These are phyloP conservation scores for Meriones unguiculatus DNA, from an alignment of 2,113 vertebrate genomes.

Conservation along the genomic window DNA sequence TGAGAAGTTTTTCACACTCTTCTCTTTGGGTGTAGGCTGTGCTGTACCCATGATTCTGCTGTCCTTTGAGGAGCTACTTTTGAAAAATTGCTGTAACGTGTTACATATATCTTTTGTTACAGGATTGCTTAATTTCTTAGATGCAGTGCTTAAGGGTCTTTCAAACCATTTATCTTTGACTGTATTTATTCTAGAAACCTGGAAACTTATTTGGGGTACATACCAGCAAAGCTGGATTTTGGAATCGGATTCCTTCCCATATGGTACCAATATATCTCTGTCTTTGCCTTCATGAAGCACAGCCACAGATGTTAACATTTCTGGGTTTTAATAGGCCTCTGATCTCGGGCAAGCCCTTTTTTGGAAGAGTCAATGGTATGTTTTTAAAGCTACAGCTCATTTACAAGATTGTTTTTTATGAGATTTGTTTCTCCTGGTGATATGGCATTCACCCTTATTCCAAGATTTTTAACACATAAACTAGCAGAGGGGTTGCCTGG, in stretches of 20 bases:
- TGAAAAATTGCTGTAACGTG: constrained; percentile 32
- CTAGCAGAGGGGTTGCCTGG: constrained; percentile 47
- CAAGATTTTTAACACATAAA: constrained; percentile 72
- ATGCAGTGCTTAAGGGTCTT: constrained; percentile 22
- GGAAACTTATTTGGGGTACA: constrained; percentile 83
- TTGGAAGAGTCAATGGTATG: constrained; percentile 78
- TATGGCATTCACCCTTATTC: constrained; percentile 75
- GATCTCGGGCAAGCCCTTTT: constrained; percentile 80
- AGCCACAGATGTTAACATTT: constrained; percentile 88
- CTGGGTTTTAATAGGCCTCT: constrained; percentile 84
- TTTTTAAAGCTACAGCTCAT: constrained; percentile 84
- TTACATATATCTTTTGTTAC: constrained; percentile 69
- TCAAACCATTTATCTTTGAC: constrained; percentile 76
- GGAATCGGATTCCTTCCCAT: constrained; percentile 83
- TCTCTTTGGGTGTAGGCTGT: constrained; percentile 12
- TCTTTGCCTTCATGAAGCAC: constrained; percentile 84
- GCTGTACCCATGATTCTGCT: constrained; percentile 8
- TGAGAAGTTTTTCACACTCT: constrained; percentile 1
- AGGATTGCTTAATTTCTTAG: constrained; percentile 73
- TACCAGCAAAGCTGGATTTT: constrained; percentile 83
- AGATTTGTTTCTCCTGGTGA: constrained; percentile 83
- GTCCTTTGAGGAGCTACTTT: constrained; percentile 42
- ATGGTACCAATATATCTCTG: constrained; percentile 85
- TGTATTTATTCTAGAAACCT: constrained; percentile 84
- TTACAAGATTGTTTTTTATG: constrained; percentile 79